Evolutionary conservation across 2,797 vertebrate species (phyloP).

Genomic region (Rhinatrema bivittatum): DNA sequence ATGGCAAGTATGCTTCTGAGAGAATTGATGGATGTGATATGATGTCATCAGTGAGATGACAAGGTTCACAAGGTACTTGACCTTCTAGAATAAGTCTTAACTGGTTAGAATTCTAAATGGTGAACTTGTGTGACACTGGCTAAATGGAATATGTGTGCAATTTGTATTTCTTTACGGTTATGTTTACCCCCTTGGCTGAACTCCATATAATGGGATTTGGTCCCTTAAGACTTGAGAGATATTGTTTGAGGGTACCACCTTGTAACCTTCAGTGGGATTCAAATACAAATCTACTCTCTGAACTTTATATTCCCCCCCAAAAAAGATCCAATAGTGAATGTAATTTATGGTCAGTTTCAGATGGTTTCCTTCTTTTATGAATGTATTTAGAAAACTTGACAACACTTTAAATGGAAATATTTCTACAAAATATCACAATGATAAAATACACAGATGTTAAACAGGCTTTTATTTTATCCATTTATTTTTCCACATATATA

Average conservation of each 20-base stretch:
- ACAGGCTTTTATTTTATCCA: slow-evolving; percentile 38
- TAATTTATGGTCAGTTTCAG: slow-evolving; percentile 40
- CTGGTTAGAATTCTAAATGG: slow-evolving; percentile 83
- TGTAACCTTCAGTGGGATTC: slow-evolving; percentile 59
- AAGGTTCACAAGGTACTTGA: slow-evolving; percentile 79
- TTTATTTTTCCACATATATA: slow-evolving; percentile 16
- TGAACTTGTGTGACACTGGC: slow-evolving; percentile 80
- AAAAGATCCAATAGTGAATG: slow-evolving; percentile 36
- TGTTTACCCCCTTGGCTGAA: slow-evolving; percentile 76
- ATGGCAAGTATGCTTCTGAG: slow-evolving; percentile 80
- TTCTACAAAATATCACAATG: slow-evolving; percentile 36
- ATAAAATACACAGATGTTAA: slow-evolving; percentile 40
- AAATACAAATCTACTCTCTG: slow-evolving; percentile 49
- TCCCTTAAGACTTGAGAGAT: slow-evolving; percentile 63
- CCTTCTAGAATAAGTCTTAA: slow-evolving; percentile 70
- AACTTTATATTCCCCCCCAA: too few species aligned
- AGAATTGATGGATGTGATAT: slow-evolving; percentile 88
- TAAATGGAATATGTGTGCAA: slow-evolving; percentile 80
- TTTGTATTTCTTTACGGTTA: slow-evolving; percentile 81
- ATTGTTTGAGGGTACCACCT: slow-evolving; percentile 59
- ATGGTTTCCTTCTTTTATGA: slow-evolving; percentile 30
- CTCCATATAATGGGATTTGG: slow-evolving; percentile 69
- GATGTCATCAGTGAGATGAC: slow-evolving; percentile 94
- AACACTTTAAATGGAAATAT: slow-evolving; percentile 31
- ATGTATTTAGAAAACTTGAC: slow-evolving; percentile 36